These are phyloP conservation scores for Silurus glanis DNA, from an alignment of 2,113 vertebrate species.

Conservation along the genomic window DNA sequence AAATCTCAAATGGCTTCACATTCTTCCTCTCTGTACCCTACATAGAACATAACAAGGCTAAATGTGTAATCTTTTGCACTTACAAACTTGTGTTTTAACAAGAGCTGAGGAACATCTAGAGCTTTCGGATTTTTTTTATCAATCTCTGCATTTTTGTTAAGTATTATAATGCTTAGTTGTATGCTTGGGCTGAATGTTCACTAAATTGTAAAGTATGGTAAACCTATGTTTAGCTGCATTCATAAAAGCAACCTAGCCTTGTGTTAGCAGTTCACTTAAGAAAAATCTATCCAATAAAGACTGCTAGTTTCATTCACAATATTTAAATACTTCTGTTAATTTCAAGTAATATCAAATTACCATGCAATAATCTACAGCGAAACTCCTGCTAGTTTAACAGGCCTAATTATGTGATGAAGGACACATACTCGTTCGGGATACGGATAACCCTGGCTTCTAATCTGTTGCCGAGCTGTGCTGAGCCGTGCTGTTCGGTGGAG, in stretches of 20 bases:
- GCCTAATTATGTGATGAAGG: not conserved
- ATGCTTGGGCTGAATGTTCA: not conserved
- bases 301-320: not conserved
- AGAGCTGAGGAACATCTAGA: not conserved
- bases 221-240: not conserved
- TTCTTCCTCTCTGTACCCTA: not conserved
- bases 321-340: not conserved
- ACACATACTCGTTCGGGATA: constrained; percentile 18
- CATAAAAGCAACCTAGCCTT: not conserved
- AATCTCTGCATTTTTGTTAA: not conserved
- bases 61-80: not conserved
- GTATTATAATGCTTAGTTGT: not conserved
- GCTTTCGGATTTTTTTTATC: not conserved
- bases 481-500: not conserved
- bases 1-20: not conserved
- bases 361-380: not conserved
- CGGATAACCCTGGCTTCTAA: constrained; percentile 7
- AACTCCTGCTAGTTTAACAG: not conserved
- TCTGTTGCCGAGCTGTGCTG: not conserved
- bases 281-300: not conserved
- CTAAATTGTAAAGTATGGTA: not conserved
- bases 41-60: not conserved
- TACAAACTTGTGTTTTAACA: not conserved
- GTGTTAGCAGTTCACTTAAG: not conserved
- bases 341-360: not conserved